Conservation (phyloP, 64 coral and sea anemone genomes). For the Montipora foliosa region DNA sequence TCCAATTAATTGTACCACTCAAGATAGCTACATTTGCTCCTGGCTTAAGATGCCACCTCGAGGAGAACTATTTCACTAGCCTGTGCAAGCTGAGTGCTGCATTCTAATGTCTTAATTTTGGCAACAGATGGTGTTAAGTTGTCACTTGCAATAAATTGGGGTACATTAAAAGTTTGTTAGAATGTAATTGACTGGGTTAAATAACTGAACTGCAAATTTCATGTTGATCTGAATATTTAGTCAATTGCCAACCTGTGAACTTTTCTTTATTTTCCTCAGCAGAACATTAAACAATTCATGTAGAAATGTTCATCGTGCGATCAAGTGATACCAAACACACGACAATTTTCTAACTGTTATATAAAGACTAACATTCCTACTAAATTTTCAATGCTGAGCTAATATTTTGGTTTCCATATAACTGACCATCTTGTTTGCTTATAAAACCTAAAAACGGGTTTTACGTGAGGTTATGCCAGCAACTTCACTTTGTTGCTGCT, state of each 20-base stretch:
- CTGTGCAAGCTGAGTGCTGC: no score
- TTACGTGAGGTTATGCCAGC: background rate
- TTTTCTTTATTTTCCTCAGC: background rate
- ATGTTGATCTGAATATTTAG: background rate
- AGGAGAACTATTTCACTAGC: no score
- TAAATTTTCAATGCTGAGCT: background rate
- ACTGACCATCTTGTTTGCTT: background rate
- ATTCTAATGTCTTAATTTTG: no score
- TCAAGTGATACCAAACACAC: background rate
- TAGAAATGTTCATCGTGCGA: background rate
- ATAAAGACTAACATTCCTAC: background rate
- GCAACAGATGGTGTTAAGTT: no score
- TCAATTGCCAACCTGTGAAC: background rate
- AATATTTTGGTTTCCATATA: background rate
- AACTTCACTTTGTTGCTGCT: background rate
- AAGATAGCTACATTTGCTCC: no score
- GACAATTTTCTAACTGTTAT: background rate
- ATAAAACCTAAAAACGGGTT: background rate
- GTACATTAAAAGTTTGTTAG: no score
- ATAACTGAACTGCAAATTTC: no score
- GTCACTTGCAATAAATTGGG: no score
- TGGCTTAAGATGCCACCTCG: no score
- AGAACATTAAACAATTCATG: background rate
- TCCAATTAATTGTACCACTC: no score
- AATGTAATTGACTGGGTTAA: no score